Evolutionary conservation across 2,888 invertebrate genomes (phyloP).

Genomic region (Caenorhabditis parvicauda): DNA sequence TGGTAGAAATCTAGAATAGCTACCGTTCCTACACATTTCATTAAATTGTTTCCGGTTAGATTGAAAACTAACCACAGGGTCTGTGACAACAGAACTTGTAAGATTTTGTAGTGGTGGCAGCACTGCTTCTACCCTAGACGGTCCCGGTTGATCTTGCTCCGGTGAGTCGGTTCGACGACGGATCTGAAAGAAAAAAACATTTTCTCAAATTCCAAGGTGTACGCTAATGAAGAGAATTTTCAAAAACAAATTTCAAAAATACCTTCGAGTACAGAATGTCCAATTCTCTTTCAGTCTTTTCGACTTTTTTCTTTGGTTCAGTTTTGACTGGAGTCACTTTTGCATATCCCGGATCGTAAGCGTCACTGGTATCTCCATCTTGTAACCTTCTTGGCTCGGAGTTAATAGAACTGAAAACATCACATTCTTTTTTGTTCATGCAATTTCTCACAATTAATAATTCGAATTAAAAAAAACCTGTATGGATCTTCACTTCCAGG

Average conservation of each 20-base stretch:
- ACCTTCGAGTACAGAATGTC: slow-evolving; percentile 50
- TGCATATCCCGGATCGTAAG: slow-evolving; percentile 54
- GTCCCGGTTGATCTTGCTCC: slow-evolving; percentile 14
- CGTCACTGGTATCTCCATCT: slow-evolving; percentile 42
- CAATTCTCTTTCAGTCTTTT: slow-evolving; percentile 36
- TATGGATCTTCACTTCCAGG: slow-evolving; percentile 55
- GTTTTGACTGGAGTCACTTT: slow-evolving; percentile 30
- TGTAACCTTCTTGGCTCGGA: slow-evolving; percentile 39
- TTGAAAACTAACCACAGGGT: too few relatives aligned
- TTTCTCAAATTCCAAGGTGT: too few relatives aligned
- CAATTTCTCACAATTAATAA: slow-evolving; percentile 1
- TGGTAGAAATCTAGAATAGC: too few relatives aligned
- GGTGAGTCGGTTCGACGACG: slow-evolving; percentile 12
- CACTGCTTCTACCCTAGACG: slow-evolving; percentile 20
- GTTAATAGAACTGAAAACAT: slow-evolving; percentile 48
- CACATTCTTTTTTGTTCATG: not conserved
- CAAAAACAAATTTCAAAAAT: not conserved
- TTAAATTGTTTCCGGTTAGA: too few relatives aligned
- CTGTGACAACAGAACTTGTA: slow-evolving; percentile 1
- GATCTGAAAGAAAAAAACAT: slow-evolving; percentile 8
- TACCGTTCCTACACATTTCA: too few relatives aligned
- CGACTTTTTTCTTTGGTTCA: slow-evolving; percentile 21
- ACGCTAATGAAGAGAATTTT: too few relatives aligned
- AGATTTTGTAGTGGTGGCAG: slow-evolving; percentile 9
- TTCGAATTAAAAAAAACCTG: slow-evolving; percentile 24